Conservation (phyloP, 2,888 invertebrate species). For the Glaucopsyche alexis region DNA sequence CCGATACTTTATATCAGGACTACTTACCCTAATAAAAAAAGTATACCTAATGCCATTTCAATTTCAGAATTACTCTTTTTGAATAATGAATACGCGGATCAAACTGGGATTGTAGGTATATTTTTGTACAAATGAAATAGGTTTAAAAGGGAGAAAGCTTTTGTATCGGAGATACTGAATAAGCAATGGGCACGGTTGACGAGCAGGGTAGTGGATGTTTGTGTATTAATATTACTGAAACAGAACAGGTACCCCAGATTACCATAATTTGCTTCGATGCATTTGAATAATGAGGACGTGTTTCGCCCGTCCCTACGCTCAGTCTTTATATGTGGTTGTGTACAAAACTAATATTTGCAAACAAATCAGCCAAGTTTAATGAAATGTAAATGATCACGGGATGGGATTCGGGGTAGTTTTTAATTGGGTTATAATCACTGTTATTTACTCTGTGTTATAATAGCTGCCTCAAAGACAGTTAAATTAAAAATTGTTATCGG, state of each 20-base stretch:
- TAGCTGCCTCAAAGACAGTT: background rate
- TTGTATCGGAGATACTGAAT: slow-evolving; percentile 33
- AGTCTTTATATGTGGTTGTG: slow-evolving; percentile 31
- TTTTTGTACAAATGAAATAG: slow-evolving; percentile 29
- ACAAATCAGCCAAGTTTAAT: slow-evolving; percentile 37
- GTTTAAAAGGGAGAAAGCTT: slow-evolving; percentile 29
- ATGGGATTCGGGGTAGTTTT: background rate
- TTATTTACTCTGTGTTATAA: background rate
- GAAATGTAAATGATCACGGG: slow-evolving; percentile 34
- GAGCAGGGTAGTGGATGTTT: slow-evolving; percentile 57
- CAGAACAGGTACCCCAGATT: slow-evolving; percentile 77
- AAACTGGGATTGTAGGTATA: slow-evolving; percentile 23
- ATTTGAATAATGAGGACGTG: slow-evolving; percentile 79
- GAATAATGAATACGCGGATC: slow-evolving; percentile 27
- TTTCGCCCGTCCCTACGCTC: slow-evolving; percentile 54
- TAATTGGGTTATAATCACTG: background rate
- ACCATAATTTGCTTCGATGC: slow-evolving; percentile 79
- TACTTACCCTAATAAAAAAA: slow-evolving; percentile 21
- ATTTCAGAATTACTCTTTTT: slow-evolving; percentile 27
- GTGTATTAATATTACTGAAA: slow-evolving; percentile 77
- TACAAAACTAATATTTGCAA: slow-evolving; percentile 37
- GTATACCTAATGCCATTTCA: slow-evolving; percentile 24
- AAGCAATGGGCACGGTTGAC: slow-evolving; percentile 34
- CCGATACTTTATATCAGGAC: slow-evolving; percentile 2
- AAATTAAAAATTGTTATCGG: background rate